Percentiles rank a stretch among this genome's conserved stretches.
Evolutionary conservation across 2,797 vertebrate genomes (phyloP).

Genomic region (Helostoma temminkii): DNA sequence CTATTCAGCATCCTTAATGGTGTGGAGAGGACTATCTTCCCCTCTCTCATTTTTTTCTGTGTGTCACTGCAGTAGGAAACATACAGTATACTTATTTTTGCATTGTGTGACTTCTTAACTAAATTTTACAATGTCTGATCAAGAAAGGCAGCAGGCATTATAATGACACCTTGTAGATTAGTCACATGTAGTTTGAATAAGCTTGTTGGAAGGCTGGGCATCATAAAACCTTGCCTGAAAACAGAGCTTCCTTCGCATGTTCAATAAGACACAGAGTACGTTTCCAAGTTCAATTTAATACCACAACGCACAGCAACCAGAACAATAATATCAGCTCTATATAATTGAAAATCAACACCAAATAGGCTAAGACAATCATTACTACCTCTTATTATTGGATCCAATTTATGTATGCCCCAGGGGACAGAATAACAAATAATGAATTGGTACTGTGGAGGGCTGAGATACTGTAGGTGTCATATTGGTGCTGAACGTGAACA

Average conservation of each 20-base stretch:
- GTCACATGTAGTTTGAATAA: conserved; percentile 34
- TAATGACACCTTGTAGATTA: conserved; percentile 3
- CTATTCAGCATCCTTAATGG: conserved; percentile 73
- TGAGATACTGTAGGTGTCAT: conserved; percentile 37
- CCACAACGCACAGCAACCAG: conserved; percentile 40
- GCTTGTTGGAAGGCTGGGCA: conserved; percentile 1
- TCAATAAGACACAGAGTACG: conserved; percentile 30
- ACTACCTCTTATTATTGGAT: conserved; percentile 71
- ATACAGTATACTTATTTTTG: neutral
- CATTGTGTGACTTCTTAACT: neutral
- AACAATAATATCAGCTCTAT: conserved; percentile 65
- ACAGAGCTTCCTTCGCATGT: conserved; percentile 45
- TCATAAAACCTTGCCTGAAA: conserved; percentile 36
- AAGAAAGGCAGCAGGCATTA: neutral
- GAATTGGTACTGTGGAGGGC: conserved; percentile 42
- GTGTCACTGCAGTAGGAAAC: conserved; percentile 24
- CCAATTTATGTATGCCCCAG: conserved; percentile 70
- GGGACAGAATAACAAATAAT: conserved; percentile 62
- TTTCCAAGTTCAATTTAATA: conserved; percentile 62
- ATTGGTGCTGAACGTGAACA: conserved; percentile 33
- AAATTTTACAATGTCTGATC: conserved; percentile 17
- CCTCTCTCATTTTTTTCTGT: conserved; percentile 31
- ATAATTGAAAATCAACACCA: conserved; percentile 76
- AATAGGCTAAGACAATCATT: conserved; percentile 76
- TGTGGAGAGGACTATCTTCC: conserved; percentile 50